Percentiles rank a stretch among this genome's conserved stretches.
Evolutionary conservation across 2,888 invertebrate genomes (phyloP).

Genomic region (Prostheceraeus crozeri): DNA sequence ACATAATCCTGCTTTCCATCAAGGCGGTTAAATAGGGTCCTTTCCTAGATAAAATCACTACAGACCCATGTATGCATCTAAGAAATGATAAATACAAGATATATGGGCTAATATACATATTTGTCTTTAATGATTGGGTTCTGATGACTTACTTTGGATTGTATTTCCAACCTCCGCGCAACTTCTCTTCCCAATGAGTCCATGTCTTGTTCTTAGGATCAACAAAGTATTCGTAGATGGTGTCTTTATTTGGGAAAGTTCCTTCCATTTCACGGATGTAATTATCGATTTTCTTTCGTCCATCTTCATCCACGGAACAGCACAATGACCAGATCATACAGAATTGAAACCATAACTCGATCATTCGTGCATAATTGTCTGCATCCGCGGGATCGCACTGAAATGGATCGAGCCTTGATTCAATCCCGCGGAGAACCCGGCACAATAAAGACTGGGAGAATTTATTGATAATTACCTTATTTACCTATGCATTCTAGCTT

Average conservation of each 20-base stretch:
- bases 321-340: conserved; percentile 58
- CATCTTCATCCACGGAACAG: conserved; percentile 56
- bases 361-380: conserved; percentile 53
- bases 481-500: too few species aligned
- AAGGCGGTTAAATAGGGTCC: too few species aligned
- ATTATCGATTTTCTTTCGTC: conserved; percentile 57
- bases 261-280: conserved; percentile 57
- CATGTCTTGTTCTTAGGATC: conserved; percentile 67
- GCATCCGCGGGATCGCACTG: conserved; percentile 50
- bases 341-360: conserved; percentile 57
- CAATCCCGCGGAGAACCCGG: neutral
- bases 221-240: conserved; percentile 81
- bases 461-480: too few species aligned
- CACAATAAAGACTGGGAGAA: too few species aligned
- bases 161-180: conserved; percentile 69
- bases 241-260: conserved; percentile 73
- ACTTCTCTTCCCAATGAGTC: conserved; percentile 71
- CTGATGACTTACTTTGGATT: conserved; percentile 62
- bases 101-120: too few species aligned
- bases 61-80: too few species aligned
- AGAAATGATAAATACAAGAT: too few species aligned
- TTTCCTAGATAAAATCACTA: too few species aligned
- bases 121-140: too few species aligned
- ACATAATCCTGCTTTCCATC: too few species aligned
- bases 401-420: neutral